Conservation (phyloP, 2,888 invertebrate species). For the Exephanes ischioxanthus region DNA sequence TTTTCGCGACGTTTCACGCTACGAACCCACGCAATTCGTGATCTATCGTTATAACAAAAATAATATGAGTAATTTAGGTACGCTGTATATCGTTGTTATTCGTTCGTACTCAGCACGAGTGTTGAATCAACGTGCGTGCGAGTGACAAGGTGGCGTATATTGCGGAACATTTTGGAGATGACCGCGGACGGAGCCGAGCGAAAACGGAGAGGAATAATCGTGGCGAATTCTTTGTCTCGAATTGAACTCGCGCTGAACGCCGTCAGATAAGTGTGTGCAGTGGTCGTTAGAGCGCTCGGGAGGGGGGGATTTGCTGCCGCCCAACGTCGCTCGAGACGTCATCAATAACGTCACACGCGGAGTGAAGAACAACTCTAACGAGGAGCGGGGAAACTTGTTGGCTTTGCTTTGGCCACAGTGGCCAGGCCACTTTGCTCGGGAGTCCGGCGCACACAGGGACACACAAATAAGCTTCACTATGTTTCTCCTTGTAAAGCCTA, state of each 20-base stretch:
- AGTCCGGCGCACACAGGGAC: not conserved
- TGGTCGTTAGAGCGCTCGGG: conserved; percentile 8
- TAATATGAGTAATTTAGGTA: not conserved
- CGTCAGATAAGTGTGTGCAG: conserved; percentile 45
- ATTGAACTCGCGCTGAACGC: conserved; percentile 41
- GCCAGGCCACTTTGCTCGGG: conserved; percentile 23
- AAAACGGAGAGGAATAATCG: not conserved
- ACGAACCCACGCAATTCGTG: not conserved
- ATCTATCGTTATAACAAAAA: not conserved
- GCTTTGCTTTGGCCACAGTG: conserved; percentile 15
- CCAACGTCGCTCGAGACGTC: conserved; percentile 54
- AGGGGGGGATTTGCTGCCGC: not conserved
- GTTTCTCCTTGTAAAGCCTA: conserved; percentile 36
- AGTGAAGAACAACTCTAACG: conserved; percentile 7
- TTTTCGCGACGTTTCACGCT: not conserved
- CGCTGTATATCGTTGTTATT: not conserved
- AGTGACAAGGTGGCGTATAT: not conserved
- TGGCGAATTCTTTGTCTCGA: conserved; percentile 24
- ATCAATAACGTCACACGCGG: conserved; percentile 57
- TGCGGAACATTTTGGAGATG: not conserved
- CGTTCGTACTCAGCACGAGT: not conserved
- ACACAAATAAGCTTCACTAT: conserved; percentile 10
- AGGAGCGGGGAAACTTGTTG: conserved; percentile 22
- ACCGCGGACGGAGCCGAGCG: not conserved
- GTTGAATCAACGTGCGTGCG: no score